Percentiles rank a stretch among this genome's conserved stretches.
These are phyloP conservation scores for Plutomurus gul DNA, from an alignment of 1,140 invertebrate genomes.

Conservation along the genomic window DNA sequence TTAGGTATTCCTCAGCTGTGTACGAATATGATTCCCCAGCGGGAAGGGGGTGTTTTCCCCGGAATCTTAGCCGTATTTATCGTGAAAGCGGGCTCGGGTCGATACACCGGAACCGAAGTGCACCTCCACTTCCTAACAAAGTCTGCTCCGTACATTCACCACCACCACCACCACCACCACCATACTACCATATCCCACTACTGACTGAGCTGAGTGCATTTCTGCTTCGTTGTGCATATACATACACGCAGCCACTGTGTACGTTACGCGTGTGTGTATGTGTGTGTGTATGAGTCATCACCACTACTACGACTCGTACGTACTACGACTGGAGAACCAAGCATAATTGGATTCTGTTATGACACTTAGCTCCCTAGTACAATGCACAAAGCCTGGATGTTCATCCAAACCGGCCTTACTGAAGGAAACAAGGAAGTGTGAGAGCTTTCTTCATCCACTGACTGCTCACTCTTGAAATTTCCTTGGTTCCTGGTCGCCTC, in stretches of 20 bases:
- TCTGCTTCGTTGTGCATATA: background rate
- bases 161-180: background rate
- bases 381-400: background rate
- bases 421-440: background rate
- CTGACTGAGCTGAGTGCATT: background rate
- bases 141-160: background rate
- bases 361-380: slow-evolving; percentile 11
- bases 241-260: no score
- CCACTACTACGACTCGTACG: no score
- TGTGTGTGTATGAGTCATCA: slow-evolving; percentile 15
- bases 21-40: slow-evolving; percentile 25
- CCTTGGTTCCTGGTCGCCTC: background rate
- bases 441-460: background rate
- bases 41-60: slow-evolving; percentile 24
- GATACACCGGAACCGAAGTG: slow-evolving; percentile 18
- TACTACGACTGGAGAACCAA: no score
- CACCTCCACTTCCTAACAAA: slow-evolving; percentile 26
- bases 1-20: slow-evolving; percentile 26
- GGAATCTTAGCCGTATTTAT: slow-evolving; percentile 21
- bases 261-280: background rate
- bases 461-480: background rate
- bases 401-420: background rate
- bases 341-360: slow-evolving; percentile 25
- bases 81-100: slow-evolving; percentile 9
- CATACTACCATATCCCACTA: background rate